phyloP scores from a whole-genome alignment of 2,888 invertebrate genomes.

The Cylloceria caligata region DNA sequence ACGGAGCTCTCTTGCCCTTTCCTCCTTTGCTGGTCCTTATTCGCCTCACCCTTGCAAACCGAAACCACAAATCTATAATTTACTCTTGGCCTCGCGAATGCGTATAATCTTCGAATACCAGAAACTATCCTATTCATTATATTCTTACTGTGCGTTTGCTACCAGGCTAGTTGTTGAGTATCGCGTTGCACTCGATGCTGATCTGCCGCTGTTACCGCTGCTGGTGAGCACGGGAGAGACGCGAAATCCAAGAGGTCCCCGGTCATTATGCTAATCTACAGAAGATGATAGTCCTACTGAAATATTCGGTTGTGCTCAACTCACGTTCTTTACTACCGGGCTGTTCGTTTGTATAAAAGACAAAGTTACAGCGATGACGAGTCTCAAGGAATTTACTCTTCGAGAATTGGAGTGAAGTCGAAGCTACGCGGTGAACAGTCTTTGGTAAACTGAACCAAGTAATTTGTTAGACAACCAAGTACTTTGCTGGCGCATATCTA shows the following conservation, averaged over 20 bases:
- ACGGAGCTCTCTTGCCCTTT: conserved; percentile 6
- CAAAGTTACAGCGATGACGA: conserved; percentile 2
- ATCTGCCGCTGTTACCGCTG: no score
- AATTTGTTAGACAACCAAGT: no score
- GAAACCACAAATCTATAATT: conserved; percentile 83
- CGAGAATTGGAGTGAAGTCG: background rate
- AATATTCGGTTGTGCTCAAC: conserved; percentile 60
- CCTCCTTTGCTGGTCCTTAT: conserved; percentile 5
- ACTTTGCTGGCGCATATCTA: no score
- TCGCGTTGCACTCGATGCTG: conserved; percentile 34
- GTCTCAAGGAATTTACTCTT: background rate
- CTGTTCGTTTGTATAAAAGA: conserved; percentile 36
- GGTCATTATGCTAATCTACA: conserved; percentile 83
- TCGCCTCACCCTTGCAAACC: conserved; percentile 49
- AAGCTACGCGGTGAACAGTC: no score
- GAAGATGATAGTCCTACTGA: conserved; percentile 81
- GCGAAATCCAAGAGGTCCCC: conserved; percentile 81
- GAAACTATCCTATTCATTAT: conserved; percentile 84
- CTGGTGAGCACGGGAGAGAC: conserved; percentile 60
- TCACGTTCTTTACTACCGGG: conserved; percentile 49
- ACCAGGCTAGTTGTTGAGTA: conserved; percentile 74
- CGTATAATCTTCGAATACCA: conserved; percentile 84
- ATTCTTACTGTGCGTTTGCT: conserved; percentile 83
- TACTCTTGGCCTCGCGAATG: conserved; percentile 77
- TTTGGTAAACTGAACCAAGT: no score